Evolutionary conservation across 2,113 vertebrate genomes (phyloP).

Genomic region (Pseudorasbora parva): DNA sequence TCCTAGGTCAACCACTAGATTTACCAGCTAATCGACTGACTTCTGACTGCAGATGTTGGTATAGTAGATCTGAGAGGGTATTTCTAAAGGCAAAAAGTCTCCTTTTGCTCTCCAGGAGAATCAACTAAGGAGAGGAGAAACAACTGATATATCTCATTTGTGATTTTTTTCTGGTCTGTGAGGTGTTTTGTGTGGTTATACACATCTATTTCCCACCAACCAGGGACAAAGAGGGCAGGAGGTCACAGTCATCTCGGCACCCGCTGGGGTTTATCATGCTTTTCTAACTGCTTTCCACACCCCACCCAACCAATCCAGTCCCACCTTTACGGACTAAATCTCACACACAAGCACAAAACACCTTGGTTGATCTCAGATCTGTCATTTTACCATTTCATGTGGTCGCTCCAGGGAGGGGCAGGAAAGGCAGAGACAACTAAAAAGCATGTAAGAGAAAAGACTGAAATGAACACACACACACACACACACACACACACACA

Average conservation of each 20-base stretch:
- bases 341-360: not conserved
- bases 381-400: constrained; percentile 44
- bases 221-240: constrained; percentile 18
- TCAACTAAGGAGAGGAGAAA: not conserved
- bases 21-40: not conserved
- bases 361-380: constrained; percentile 30
- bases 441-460: constrained; percentile 33
- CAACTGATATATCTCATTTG: not conserved
- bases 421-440: constrained; percentile 48
- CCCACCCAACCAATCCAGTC: constrained; percentile 32
- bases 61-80: not conserved
- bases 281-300: constrained; percentile 43
- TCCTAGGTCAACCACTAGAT: not conserved
- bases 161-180: not conserved
- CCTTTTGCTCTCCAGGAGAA: not conserved
- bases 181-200: not conserved
- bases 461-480: constrained; percentile 6
- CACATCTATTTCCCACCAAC: constrained; percentile 1
- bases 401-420: constrained; percentile 45
- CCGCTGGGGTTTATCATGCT: constrained; percentile 34
- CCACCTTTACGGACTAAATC: constrained; percentile 11
- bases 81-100: not conserved
- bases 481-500: not conserved
- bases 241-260: constrained; percentile 33
- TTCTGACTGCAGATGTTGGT: not conserved